phyloP scores from a whole-genome alignment of 30 jellyfish, hydroid and myxozoan genomes.

The Pseudorhiza aurosa region DNA sequence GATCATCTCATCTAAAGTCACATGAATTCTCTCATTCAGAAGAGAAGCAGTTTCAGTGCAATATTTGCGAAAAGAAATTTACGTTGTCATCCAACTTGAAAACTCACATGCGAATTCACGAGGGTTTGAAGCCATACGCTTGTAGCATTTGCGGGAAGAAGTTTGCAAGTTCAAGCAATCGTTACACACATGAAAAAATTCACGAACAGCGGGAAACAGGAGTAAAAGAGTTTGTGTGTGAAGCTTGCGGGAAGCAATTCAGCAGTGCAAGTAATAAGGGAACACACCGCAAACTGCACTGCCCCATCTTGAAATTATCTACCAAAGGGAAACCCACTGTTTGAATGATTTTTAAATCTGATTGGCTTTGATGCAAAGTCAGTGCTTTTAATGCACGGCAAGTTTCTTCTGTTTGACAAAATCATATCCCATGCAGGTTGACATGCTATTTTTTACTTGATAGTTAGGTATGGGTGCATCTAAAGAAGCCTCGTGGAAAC shows the following conservation, averaged over 20 bases:
- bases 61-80: slow-evolving; percentile 35
- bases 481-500: too few species aligned
- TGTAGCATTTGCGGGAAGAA: slow-evolving; percentile 61
- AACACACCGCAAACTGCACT: slow-evolving; percentile 49
- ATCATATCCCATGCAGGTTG: too few species aligned
- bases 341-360: too few species aligned
- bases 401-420: too few species aligned
- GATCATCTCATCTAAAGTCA: slow-evolving; percentile 65
- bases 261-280: slow-evolving; percentile 66
- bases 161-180: slow-evolving; percentile 61
- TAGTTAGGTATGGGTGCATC: too few species aligned
- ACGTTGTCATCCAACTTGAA: slow-evolving; percentile 54
- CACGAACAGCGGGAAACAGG: slow-evolving; percentile 69
- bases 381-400: too few species aligned
- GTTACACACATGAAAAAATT: slow-evolving; percentile 68
- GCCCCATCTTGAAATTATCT: slow-evolving; percentile 32
- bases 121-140: slow-evolving; percentile 62
- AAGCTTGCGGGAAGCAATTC: slow-evolving; percentile 50
- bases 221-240: slow-evolving; percentile 47
- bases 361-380: too few species aligned
- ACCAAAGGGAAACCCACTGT: slow-evolving; percentile 17
- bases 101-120: slow-evolving; percentile 56
- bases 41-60: slow-evolving; percentile 40
- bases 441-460: too few species aligned
- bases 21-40: slow-evolving; percentile 53